Conservation (phyloP, 2,888 invertebrate genomes). For the Dendrolimus pini region DNA sequence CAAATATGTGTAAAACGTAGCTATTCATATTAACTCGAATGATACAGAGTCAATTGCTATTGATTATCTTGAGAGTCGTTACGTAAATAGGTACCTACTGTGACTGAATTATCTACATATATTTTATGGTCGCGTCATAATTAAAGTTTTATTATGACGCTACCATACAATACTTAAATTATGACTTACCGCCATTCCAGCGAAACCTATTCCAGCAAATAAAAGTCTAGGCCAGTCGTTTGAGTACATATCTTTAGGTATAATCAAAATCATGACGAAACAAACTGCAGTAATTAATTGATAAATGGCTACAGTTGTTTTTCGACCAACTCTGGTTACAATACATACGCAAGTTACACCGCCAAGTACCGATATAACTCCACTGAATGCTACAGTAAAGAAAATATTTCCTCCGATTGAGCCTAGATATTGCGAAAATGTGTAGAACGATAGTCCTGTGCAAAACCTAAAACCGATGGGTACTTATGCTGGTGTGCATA, state of each 20-base stretch:
- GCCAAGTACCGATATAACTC: constrained; percentile 72
- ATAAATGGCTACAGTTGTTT: constrained; percentile 61
- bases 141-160: no score
- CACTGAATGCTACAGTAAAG: constrained; percentile 69
- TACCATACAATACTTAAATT: no score
- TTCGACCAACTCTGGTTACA: constrained; percentile 66
- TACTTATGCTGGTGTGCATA: not conserved
- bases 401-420: constrained; percentile 73
- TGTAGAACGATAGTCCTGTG: constrained; percentile 75
- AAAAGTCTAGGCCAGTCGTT: constrained; percentile 75
- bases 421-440: constrained; percentile 77
- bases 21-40: not conserved
- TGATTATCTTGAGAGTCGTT: no score
- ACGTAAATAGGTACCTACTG: no score
- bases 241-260: constrained; percentile 53
- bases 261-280: constrained; percentile 63
- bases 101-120: no score
- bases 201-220: constrained; percentile 79
- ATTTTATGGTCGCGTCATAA: no score
- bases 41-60: no score
- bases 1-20: no score
- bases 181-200: constrained; percentile 78
- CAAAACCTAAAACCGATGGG: constrained; percentile 63
- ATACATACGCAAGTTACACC: constrained; percentile 69
- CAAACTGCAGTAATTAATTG: constrained; percentile 65